A percentile compares a stretch with the other conserved stretches of the same genome.
phyloP scores from a whole-genome alignment of 2,888 invertebrate species.

The Thelaira solivaga region DNA sequence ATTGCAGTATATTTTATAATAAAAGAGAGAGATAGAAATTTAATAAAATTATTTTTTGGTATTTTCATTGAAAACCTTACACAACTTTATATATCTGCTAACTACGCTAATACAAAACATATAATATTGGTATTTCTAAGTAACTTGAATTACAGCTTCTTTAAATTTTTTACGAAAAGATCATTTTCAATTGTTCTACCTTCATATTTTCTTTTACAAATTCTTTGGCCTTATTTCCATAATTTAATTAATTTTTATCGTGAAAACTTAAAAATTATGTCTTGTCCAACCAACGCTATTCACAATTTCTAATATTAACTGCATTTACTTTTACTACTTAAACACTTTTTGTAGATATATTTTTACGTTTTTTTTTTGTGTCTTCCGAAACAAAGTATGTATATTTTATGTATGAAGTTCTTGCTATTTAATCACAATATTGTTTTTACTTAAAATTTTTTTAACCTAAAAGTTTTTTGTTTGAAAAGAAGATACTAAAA shows the following conservation, averaged over 20 bases:
- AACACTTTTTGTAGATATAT: background rate
- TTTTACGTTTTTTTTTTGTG: background rate
- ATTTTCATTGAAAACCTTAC: no score
- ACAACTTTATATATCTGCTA: no score
- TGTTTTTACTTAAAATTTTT: conserved; percentile 18
- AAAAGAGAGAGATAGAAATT: no score
- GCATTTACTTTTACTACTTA: conserved; percentile 22
- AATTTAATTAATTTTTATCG: conserved; percentile 60
- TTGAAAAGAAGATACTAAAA: no score
- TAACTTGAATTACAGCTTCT: background rate
- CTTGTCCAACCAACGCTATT: conserved; percentile 52
- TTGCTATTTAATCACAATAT: conserved; percentile 25
- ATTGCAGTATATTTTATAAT: no score
- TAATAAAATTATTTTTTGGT: no score
- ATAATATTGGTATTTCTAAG: no score
- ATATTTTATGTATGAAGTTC: conserved; percentile 43
- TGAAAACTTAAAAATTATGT: conserved; percentile 56
- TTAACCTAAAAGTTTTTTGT: no score
- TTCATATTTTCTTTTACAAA: background rate
- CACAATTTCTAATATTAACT: conserved; percentile 52
- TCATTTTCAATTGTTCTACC: background rate
- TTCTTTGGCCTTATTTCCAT: conserved; percentile 42
- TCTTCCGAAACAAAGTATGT: background rate
- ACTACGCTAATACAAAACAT: no score
- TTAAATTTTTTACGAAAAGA: no score